These are phyloP conservation scores for Pilophorus perplexus DNA, from an alignment of 2,888 invertebrate genomes.

Conservation along the genomic window DNA sequence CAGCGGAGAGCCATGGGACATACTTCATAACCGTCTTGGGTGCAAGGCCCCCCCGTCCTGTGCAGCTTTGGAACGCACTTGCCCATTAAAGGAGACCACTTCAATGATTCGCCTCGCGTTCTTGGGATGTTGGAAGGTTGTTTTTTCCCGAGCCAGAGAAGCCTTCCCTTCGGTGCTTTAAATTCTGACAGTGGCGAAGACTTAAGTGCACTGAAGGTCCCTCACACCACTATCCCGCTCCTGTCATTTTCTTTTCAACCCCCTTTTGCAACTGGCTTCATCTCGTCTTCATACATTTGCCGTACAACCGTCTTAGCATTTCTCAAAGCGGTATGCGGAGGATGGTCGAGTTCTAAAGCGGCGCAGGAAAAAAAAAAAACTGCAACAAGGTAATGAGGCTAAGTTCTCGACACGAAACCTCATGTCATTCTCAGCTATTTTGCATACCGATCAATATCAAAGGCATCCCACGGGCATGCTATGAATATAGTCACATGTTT, in stretches of 20 bases:
- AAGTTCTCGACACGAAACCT: slow-evolving; percentile 7
- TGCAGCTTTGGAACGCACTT: slow-evolving; percentile 25
- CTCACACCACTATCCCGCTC: slow-evolving; percentile 27
- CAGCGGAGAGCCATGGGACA: slow-evolving; percentile 4
- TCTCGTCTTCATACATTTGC: slow-evolving; percentile 29
- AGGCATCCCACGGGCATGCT: too few relatives aligned
- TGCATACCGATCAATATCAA: too few relatives aligned
- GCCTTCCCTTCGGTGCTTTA: slow-evolving; percentile 37
- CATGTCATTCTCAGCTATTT: slow-evolving; percentile 26
- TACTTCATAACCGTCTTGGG: slow-evolving; percentile 31
- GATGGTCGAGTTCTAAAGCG: slow-evolving; percentile 2
- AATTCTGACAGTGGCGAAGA: slow-evolving; percentile 40
- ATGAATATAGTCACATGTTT: too few relatives aligned
- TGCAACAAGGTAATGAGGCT: slow-evolving; percentile 16
- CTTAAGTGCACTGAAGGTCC: slow-evolving; percentile 29
- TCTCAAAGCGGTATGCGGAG: slow-evolving; percentile 14
- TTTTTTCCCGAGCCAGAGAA: slow-evolving; percentile 22
- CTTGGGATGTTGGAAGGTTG: slow-evolving; percentile 30
- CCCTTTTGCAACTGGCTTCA: not conserved
- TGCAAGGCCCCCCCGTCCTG: slow-evolving; percentile 21
- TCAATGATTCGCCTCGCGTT: slow-evolving; percentile 36
- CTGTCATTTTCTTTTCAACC: slow-evolving; percentile 34
- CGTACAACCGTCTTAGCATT: slow-evolving; percentile 11
- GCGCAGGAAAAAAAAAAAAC: slow-evolving; percentile 1
- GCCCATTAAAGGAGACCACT: slow-evolving; percentile 36